phyloP scores from a whole-genome alignment of 2,797 vertebrate genomes.

The Sebastes vulpes region DNA sequence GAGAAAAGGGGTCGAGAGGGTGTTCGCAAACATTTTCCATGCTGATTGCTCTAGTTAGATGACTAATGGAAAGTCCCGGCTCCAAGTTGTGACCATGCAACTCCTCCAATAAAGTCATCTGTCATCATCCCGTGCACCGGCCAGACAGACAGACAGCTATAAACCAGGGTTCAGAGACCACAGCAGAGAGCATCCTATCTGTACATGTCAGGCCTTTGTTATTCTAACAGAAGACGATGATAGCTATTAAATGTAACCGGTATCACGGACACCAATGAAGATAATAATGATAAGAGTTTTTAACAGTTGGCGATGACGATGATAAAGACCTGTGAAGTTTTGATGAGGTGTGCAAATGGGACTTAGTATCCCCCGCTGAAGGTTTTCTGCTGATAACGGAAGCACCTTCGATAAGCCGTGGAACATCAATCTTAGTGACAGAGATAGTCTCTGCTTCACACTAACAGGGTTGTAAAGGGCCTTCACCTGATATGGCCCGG shows the following conservation, averaged over 20 bases:
- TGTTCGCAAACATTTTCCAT: slow-evolving; percentile 78
- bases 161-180: slow-evolving; percentile 81
- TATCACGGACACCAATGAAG: slow-evolving; percentile 49
- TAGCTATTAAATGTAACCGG: slow-evolving; percentile 44
- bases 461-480: slow-evolving; percentile 82
- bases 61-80: slow-evolving; percentile 85
- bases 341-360: slow-evolving; percentile 62
- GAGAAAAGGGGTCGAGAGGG: slow-evolving; percentile 58
- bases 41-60: slow-evolving; percentile 79
- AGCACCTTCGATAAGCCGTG: slow-evolving; percentile 73
- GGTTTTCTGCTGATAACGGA: slow-evolving; percentile 81
- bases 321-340: slow-evolving; percentile 48
- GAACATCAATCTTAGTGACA: slow-evolving; percentile 81
- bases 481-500: slow-evolving; percentile 77
- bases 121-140: slow-evolving; percentile 75
- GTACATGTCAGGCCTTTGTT: slow-evolving; percentile 42
- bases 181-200: slow-evolving; percentile 70
- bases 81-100: slow-evolving; percentile 74
- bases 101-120: slow-evolving; percentile 84
- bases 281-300: slow-evolving; percentile 53
- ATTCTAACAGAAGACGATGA: slow-evolving; percentile 35
- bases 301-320: slow-evolving; percentile 40
- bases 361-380: slow-evolving; percentile 69
- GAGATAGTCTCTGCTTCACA: slow-evolving; percentile 73
- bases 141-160: slow-evolving; percentile 82